phyloP scores from a whole-genome alignment of 2,113 vertebrate genomes.

The Anarhynchus alexandrinus region DNA sequence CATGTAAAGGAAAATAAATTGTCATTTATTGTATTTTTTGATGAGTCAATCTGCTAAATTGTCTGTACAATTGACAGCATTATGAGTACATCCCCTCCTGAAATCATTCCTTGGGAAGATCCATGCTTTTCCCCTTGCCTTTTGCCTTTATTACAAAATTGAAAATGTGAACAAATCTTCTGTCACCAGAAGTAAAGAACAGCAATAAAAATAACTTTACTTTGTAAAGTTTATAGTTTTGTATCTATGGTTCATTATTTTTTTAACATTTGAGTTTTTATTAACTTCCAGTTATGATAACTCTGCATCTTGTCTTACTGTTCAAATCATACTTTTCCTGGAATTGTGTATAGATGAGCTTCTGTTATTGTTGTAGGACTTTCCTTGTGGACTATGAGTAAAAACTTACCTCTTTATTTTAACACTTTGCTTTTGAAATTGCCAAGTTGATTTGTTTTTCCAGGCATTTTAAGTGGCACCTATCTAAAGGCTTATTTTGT shows the following conservation, averaged over 20 bases:
- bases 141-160: background rate
- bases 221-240: background rate
- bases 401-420: background rate
- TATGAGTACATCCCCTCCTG: background rate
- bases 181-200: background rate
- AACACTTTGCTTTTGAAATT: background rate
- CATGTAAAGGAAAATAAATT: background rate
- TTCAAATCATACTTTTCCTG: background rate
- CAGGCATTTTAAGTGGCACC: background rate
- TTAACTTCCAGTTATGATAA: background rate
- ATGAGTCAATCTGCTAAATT: background rate
- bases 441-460: background rate
- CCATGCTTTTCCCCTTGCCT: background rate
- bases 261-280: background rate
- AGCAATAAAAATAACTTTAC: background rate
- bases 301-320: background rate
- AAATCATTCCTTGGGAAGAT: background rate
- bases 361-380: background rate
- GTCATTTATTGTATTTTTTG: background rate
- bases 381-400: background rate
- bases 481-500: background rate
- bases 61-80: background rate
- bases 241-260: background rate
- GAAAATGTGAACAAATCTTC: background rate
- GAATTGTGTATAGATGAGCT: background rate